phyloP scores from a whole-genome alignment of 2,113 vertebrate genomes.

The Xiphophorus couchianus region DNA sequence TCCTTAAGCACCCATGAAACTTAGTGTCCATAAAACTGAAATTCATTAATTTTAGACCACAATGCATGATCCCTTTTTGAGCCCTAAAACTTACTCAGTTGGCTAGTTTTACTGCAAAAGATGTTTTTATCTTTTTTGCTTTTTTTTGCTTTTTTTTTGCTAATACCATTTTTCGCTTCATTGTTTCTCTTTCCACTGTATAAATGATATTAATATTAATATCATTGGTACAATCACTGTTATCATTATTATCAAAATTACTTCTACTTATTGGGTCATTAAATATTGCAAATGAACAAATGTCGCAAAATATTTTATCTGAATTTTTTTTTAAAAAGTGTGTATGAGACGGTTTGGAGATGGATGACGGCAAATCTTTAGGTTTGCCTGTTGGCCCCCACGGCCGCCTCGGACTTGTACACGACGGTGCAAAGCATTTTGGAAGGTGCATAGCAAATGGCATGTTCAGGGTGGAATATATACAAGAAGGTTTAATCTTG shows the following conservation, averaged over 20 bases:
- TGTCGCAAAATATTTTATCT: background rate
- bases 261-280: background rate
- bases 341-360: background rate
- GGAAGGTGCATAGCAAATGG: conserved; percentile 17
- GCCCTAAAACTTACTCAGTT: too few species aligned
- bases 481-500: conserved; percentile 61
- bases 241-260: too few species aligned
- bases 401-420: background rate
- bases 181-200: too few species aligned
- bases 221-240: too few species aligned
- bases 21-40: background rate
- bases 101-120: too few species aligned
- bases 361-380: background rate
- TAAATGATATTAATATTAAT: too few species aligned
- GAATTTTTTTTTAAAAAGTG: background rate
- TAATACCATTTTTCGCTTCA: too few species aligned
- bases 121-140: too few species aligned
- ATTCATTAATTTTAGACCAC: background rate
- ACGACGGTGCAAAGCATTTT: conserved; percentile 15
- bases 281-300: background rate
- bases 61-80: too few species aligned
- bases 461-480: conserved; percentile 37
- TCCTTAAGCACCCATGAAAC: background rate
- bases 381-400: too few species aligned
- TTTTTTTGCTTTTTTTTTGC: too few species aligned